Evolutionary conservation across 1,140 invertebrate species (phyloP), one percentile per base, ranked within the genome.

Genomic region (Drosophila leontia): DNA sequence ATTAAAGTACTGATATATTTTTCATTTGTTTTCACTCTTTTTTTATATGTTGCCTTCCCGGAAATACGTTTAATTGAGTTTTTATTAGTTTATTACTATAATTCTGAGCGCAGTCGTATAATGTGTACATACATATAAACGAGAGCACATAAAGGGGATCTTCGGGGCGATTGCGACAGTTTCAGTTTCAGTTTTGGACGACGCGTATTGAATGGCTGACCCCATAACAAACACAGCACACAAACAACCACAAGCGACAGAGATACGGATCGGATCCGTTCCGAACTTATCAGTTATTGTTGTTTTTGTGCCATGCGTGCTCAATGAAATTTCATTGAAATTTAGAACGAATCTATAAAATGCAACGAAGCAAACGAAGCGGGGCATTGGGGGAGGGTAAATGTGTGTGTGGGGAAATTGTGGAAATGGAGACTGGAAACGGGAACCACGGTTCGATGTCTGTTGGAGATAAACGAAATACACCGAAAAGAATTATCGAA

Each of bases 311-410:
- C 42, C 35, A 65, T 75, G 74, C 59, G 78, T 70, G 70, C 74
- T 90, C 85, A 90, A 90, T 90, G 85, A 90, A 84, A 90, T 90
- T 85, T 90, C 75, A 90, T 91, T 90, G 78, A 90, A 90, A 90
- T 90, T 85, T 90, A 85, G 85, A 90, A 83, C 85, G 78, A 88
- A 88, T 88, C 85, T 90, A 88, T 88, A 90, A 90, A 90, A 85
- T 90, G 85, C 85, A 90, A 62, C 85, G 63, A 85, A 82, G 81
- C 84, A 81, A 72, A 47, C 83, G n/a, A 50, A 50, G 23, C 23
- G 26, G 26, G 48, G 48, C 15, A 50, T 50, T 50, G 34, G 45
- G n/a, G 34, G 56, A 19, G 17, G 42, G 42, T 39, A 39, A 19
- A 23, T 26, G 17, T 19, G 3, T 26, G 48, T 55, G 51, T 34